A percentile compares a stretch with the other conserved stretches of the same genome.
These are phyloP conservation scores for Temnopleurus reevesii DNA, from an alignment of 53 echinoderm and acorn worm species.

Conservation along the genomic window DNA sequence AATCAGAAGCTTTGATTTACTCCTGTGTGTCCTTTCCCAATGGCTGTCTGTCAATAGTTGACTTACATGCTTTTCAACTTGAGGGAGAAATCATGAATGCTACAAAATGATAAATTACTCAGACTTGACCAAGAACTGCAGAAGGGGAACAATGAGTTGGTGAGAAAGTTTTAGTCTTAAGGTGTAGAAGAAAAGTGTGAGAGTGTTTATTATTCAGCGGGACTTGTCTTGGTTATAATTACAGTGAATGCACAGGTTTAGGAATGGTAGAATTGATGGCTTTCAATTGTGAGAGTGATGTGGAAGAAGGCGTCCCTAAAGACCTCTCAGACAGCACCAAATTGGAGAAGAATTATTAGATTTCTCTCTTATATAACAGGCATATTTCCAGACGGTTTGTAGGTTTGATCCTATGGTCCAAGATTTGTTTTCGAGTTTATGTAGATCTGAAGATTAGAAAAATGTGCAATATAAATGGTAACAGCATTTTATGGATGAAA, in stretches of 20 bases:
- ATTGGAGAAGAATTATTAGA: not conserved
- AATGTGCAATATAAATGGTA: too few relatives aligned
- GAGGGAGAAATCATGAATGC: conserved; percentile 18
- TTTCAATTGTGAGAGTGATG: not conserved
- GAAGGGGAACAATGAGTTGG: conserved; percentile 9
- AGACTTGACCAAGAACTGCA: not conserved
- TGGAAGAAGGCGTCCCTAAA: not conserved
- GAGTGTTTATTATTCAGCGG: conserved; percentile 7
- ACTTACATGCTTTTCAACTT: not conserved
- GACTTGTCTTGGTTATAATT: conserved; percentile 50
- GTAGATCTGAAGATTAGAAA: too few relatives aligned
- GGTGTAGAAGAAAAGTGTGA: conserved; percentile 33
- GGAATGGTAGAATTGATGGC: conserved; percentile 12
- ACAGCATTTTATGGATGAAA: too few relatives aligned
- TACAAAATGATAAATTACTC: conserved; percentile 34
- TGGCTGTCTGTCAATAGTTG: too few relatives aligned
- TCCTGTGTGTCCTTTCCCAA: too few relatives aligned
- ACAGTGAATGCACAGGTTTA: conserved; percentile 7
- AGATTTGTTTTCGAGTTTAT: too few relatives aligned
- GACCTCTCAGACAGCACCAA: conserved; percentile 2
- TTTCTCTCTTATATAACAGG: conserved; percentile 17
- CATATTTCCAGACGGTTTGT: conserved; percentile 41
- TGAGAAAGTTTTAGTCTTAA: conserved; percentile 56
- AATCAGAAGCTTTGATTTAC: too few relatives aligned
- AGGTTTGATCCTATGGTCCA: too few relatives aligned